Percentiles rank a stretch among this genome's conserved stretches.
Evolutionary conservation across 2,888 invertebrate species (phyloP).

Genomic region (Eutolmus rufibarbis): DNA sequence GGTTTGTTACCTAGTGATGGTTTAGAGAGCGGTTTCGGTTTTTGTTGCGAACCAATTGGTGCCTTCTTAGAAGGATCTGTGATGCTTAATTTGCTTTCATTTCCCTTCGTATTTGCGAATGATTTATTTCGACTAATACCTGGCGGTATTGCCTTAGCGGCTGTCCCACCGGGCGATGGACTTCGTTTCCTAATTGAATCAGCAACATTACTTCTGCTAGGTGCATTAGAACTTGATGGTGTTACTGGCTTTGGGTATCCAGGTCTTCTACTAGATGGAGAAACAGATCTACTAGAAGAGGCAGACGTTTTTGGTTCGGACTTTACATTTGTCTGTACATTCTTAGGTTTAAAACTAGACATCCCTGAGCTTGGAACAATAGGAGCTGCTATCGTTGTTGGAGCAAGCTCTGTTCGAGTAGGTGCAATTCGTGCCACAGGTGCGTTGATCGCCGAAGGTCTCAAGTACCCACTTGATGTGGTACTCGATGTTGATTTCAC

Average conservation of each 20-base stretch:
- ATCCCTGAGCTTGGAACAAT: constrained; percentile 50
- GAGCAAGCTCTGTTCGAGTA: constrained; percentile 56
- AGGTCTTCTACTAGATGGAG: constrained; percentile 37
- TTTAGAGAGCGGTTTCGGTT: constrained; percentile 53
- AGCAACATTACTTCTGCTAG: constrained; percentile 42
- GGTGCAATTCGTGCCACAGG: constrained; percentile 65
- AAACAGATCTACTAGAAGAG: constrained; percentile 32
- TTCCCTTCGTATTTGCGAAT: neutral
- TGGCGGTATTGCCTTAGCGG: neutral
- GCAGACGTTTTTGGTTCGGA: constrained; percentile 5
- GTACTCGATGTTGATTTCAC: constrained; percentile 68
- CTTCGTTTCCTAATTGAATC: constrained; percentile 48
- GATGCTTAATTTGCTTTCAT: neutral
- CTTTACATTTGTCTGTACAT: constrained; percentile 27
- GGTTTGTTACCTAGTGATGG: constrained; percentile 52
- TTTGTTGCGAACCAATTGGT: neutral
- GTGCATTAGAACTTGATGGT: constrained; percentile 46
- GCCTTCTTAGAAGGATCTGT: neutral
- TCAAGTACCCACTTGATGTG: constrained; percentile 77
- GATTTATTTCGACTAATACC: neutral
- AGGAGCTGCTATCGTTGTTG: constrained; percentile 2
- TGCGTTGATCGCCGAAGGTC: constrained; percentile 75
- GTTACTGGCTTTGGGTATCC: constrained; percentile 30
- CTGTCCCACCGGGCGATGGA: constrained; percentile 47
- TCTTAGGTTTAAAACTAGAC: constrained; percentile 59